Base-by-base conservation (phyloP, 2,797 vertebrate species). In the Myripristis jacobus region DNA sequence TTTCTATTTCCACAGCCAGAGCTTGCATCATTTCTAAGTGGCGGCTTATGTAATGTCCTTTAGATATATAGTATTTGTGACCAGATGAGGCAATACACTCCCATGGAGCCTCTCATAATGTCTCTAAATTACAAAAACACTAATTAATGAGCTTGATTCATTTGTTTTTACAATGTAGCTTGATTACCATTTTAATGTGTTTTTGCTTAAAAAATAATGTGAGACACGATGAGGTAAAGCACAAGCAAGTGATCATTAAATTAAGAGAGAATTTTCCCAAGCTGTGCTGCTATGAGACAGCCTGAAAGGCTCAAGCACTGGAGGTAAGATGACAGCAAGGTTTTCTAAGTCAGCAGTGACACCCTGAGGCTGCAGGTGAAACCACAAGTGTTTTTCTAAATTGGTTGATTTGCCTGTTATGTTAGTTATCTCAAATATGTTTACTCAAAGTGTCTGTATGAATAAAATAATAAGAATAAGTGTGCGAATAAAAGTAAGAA, bases 291-390 rank as follows among this genome's bases (percentile, higher is more conserved):
- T 13, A 18, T 34, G 9, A 46, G 61, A 66, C 36, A 68, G 31
- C 31, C 6, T n/a, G 54, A 48, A 68, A 64, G 59, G 52, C 43
- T 25, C 18, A 2, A 41, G 19, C 0, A 25, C 2, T 5, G 0
- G 19, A 0, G 57, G 24, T 6, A 16, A 56, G 43, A 0, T 0
- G 11, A 69, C 21, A 46, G 12, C 25, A 27, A 22, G 34, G 19
- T 87, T 90, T 89, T 67, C 31, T 87, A 29, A 77, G 78, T 56
- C 81, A 83, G 61, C 80, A 91, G 82, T 80, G 92, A 81, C 91
- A 89, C 75, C 89, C 34, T 70, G 55, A 86, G 92, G 89, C 64
- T 15, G 24, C 0, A 51, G 0, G 2, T 27, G 9, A 9, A 80
- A 86, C 27, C 56, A 43, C 88, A 73, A 12, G 12, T 27, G 0